Evolutionary conservation across 2,113 vertebrate species (phyloP).

Genomic region (Brachypteracias leptosomus): DNA sequence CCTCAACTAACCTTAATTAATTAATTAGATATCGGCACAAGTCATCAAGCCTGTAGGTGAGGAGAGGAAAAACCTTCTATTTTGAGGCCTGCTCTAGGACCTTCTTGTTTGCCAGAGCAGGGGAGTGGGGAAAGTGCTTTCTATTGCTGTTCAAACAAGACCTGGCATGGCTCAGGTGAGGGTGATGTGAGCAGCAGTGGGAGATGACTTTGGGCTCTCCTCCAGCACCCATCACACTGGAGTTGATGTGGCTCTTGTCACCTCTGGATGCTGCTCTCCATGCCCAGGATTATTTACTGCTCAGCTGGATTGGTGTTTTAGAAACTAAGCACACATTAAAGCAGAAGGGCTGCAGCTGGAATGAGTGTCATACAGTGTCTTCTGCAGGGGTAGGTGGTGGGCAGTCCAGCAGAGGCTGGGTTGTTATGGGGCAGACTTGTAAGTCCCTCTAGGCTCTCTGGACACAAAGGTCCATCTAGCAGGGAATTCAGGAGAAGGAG

Average conservation of each 20-base stretch:
- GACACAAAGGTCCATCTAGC: background rate
- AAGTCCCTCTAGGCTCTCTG: background rate
- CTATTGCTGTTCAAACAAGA: background rate
- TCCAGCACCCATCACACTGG: fast-evolving
- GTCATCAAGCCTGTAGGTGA: background rate
- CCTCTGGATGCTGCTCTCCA: background rate
- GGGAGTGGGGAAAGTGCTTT: background rate
- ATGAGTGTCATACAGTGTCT: fast-evolving
- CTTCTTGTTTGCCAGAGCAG: background rate
- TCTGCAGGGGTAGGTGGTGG: background rate
- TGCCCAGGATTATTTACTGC: background rate
- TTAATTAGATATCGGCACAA: constrained; percentile 12
- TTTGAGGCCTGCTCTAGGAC: background rate
- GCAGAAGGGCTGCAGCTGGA: background rate
- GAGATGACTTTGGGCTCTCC: background rate
- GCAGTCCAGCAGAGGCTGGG: background rate
- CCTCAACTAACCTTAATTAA: constrained; percentile 51
- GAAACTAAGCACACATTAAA: background rate
- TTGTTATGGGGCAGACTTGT: background rate
- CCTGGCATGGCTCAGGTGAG: background rate
- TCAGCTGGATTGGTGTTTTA: background rate
- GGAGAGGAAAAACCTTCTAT: background rate
- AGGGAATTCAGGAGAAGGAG: fast-evolving
- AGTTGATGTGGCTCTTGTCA: background rate
- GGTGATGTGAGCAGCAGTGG: fast-evolving